Conservation (phyloP, 2,888 invertebrate species). For the Nomada goodeniana region DNA sequence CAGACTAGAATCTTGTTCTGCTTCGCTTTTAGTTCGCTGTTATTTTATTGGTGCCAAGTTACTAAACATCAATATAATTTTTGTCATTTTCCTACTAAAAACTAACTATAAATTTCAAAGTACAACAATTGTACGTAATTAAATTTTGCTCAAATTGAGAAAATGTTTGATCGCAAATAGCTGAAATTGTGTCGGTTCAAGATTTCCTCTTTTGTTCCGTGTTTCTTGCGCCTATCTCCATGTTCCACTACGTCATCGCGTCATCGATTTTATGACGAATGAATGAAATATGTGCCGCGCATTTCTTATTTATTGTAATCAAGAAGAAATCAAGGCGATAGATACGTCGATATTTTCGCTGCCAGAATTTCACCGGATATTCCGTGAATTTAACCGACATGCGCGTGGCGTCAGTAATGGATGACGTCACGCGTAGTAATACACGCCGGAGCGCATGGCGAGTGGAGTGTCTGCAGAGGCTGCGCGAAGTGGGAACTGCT, state of each 20-base stretch:
- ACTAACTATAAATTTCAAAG: background rate
- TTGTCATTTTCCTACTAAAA: background rate
- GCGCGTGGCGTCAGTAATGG: conserved; percentile 36
- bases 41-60: background rate
- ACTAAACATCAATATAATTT: too few species aligned
- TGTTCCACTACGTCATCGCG: conserved; percentile 1
- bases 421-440: conserved; percentile 80
- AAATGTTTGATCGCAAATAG: background rate
- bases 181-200: background rate
- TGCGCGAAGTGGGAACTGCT: conserved; percentile 79
- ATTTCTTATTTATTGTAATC: conserved; percentile 26
- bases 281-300: conserved; percentile 23
- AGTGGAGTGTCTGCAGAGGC: conserved; percentile 75
- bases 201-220: conserved; percentile 1
- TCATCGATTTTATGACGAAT: conserved; percentile 36
- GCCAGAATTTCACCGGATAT: conserved; percentile 42
- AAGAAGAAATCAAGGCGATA: background rate
- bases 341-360: conserved; percentile 23
- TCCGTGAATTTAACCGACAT: conserved; percentile 48
- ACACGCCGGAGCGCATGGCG: conserved; percentile 75
- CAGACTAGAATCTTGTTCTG: background rate
- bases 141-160: background rate
- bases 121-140: background rate
- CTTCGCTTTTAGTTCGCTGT: background rate
- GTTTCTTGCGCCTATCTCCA: conserved; percentile 3